Base-by-base conservation (phyloP, 2,113 vertebrate species). In the Sorex fumeus region DNA sequence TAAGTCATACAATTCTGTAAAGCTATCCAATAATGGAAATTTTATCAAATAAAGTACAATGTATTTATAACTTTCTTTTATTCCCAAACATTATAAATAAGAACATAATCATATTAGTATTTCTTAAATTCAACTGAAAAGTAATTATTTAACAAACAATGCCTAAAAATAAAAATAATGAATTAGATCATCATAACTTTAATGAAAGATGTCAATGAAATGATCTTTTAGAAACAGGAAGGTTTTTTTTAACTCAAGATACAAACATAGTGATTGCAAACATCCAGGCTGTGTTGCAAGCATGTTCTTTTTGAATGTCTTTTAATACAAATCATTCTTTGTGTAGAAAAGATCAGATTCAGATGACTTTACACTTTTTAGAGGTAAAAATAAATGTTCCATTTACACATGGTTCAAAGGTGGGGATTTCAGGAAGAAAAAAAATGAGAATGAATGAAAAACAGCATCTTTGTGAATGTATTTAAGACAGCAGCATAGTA, bases 371-470 rank as follows among this genome's bases (percentile, higher is more conserved):
- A 83, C 75, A 96, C 18, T 18, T 97, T 97, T 90, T 90, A 97
- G 64, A 47, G 92, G 88, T 57, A 95, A 96, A 96, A 97, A 97
- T 96, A 90, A 53, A 93, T 92, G 84, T 89, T 97, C 92, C 72
- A 94, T 92, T 95, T 97, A 92, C 69, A 96, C 96, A 92, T 95
- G 85, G 82, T 6, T 93, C 32, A 94, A 94, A 97, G 82, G 53
- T 67, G 90, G 23, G 66, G 25, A 83, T 88, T 96, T 94, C 53
- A 71, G 74, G 81, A 93, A 79, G 80, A 43, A 40, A 90, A 90
- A 60, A 96, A 93, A 91, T 77, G 13, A 88, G 85, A 96, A 90
- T 67, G 8, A 67, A 69, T 43, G 93, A 66, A 76, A 95, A 96
- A 85, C 34, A 62, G 16, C 86, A 66, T 91, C 75, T 97, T 90